These are phyloP conservation scores for Neodiprion fabricii DNA, from an alignment of 1,140 invertebrate genomes.

Conservation along the genomic window DNA sequence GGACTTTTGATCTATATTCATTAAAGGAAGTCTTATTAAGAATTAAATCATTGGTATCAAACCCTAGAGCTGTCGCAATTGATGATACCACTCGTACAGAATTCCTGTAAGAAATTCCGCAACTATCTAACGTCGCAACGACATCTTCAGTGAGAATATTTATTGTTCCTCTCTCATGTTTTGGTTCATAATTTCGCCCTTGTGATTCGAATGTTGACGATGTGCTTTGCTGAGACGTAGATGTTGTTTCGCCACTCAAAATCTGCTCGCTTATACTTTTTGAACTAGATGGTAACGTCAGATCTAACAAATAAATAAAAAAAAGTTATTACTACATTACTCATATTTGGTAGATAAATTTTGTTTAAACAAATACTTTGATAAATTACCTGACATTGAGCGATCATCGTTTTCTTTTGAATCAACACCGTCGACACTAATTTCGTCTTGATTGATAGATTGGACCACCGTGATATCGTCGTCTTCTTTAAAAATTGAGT, in stretches of 20 bases:
- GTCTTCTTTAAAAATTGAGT: too few species aligned
- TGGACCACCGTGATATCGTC: too few species aligned
- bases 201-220: conserved; percentile 10
- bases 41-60: too few species aligned
- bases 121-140: conserved; percentile 32
- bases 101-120: conserved; percentile 33
- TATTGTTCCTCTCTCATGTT: conserved; percentile 30
- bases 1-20: too few species aligned
- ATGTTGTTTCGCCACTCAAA: conserved; percentile 16
- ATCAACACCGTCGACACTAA: background rate
- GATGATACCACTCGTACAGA: conserved; percentile 30
- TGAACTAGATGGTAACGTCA: conserved; percentile 11
- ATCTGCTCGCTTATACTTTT: conserved; percentile 12
- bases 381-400: conserved; percentile 15
- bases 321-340: conserved; percentile 7
- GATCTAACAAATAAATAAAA: background rate
- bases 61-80: background rate
- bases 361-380: background rate
- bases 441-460: background rate
- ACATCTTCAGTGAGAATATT: conserved; percentile 37
- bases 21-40: too few species aligned
- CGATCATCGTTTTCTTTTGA: conserved; percentile 9
- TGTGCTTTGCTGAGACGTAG: conserved; percentile 11
- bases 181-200: conserved; percentile 19
- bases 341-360: background rate